These are phyloP conservation scores for Morphnarchus princeps DNA, from an alignment of 2,113 vertebrate species.

Conservation along the genomic window DNA sequence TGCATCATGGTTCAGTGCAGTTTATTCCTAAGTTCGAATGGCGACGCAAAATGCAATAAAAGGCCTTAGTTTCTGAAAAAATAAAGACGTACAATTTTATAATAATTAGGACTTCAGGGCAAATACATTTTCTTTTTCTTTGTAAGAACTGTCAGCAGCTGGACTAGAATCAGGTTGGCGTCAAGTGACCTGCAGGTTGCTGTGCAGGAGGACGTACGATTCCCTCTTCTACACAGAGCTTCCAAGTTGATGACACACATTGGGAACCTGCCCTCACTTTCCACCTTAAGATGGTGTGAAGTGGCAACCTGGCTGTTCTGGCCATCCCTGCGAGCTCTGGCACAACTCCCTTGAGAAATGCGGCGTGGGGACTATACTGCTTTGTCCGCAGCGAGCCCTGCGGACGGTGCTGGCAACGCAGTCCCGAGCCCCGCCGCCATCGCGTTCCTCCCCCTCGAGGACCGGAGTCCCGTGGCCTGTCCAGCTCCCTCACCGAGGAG, in stretches of 20 bases:
- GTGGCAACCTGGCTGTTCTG: neutral
- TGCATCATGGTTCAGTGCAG: neutral
- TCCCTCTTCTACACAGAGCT: neutral
- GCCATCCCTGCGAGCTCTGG: neutral
- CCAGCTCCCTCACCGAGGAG: too few relatives aligned
- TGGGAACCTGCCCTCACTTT: neutral
- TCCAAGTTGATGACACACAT: neutral
- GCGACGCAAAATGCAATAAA: neutral
- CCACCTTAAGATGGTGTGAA: neutral
- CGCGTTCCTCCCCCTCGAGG: neutral
- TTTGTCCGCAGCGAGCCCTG: neutral
- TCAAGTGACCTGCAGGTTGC: neutral
- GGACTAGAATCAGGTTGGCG: neutral
- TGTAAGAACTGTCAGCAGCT: neutral
- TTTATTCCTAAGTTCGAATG: constrained; percentile 27
- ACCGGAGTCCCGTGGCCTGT: too few relatives aligned
- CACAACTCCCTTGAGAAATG: neutral
- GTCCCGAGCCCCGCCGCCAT: too few relatives aligned
- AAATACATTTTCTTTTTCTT: neutral
- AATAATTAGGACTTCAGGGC: constrained; percentile 35
- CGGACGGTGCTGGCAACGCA: too few relatives aligned
- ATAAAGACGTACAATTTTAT: constrained; percentile 5
- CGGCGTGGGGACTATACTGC: accelerated
- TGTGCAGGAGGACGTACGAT: neutral
- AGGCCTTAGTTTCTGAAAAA: constrained; percentile 32